phyloP scores from a whole-genome alignment of 1,140 invertebrate species.

The Triops longicaudatus region DNA sequence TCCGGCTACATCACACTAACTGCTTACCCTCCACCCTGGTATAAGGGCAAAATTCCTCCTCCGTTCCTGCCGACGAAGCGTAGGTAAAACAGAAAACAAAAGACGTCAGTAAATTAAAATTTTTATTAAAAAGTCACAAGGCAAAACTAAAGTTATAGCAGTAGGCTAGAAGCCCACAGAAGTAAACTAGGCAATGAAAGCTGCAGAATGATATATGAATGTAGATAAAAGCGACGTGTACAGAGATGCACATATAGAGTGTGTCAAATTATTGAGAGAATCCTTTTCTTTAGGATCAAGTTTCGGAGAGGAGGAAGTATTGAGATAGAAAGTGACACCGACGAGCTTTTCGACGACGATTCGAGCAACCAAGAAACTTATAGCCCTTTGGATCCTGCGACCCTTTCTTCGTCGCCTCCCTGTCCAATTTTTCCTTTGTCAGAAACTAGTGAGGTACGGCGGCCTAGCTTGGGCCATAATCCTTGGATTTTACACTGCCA shows the following conservation, averaged over 20 bases:
- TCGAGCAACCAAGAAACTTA: slow-evolving; percentile 23
- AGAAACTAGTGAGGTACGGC: slow-evolving; percentile 18
- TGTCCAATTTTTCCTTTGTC: neutral
- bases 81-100: slow-evolving; percentile 25
- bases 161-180: neutral
- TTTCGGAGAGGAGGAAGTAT: slow-evolving; percentile 41
- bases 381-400: neutral
- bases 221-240: no score
- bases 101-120: neutral
- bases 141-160: no score
- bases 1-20: slow-evolving; percentile 44
- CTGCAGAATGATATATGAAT: no score
- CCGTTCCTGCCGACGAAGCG: slow-evolving; percentile 26
- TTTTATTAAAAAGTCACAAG: neutral
- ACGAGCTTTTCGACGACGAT: slow-evolving; percentile 36
- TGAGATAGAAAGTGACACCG: slow-evolving; percentile 42
- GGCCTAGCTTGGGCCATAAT: slow-evolving; percentile 38
- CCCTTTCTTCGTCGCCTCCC: neutral
- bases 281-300: slow-evolving; percentile 36
- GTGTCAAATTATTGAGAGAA: neutral
- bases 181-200: neutral
- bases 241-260: no score
- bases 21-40: slow-evolving; percentile 39
- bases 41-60: slow-evolving; percentile 20
- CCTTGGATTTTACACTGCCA: slow-evolving; percentile 52